Base-by-base conservation (phyloP, 2,113 vertebrate species). In the Phrynosoma blainvillii region DNA sequence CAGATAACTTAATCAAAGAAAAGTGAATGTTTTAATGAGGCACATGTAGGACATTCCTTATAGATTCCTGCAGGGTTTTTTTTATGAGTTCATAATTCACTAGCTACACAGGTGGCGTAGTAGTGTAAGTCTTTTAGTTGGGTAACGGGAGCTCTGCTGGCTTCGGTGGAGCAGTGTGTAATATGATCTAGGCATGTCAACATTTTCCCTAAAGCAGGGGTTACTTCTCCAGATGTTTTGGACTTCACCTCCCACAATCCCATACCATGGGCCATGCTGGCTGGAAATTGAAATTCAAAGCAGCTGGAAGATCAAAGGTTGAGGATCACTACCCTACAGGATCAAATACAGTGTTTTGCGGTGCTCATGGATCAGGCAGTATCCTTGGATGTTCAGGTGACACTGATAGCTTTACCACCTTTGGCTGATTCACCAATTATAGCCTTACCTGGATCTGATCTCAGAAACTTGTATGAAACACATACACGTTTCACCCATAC, bases 1-100 rank as follows among this genome's bases (percentile, higher is more conserved):
- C 18, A 25, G 20, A 0, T 86, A 90, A 89, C 13, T 79, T 92
- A 86, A 83, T 71, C 62, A 54, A 89, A 90, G 87, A 79, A n/a
- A 92, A 30, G 0, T 21, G 79, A 89, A 87, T 89, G 16, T 73
- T 92, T 88, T 89, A 92, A 71, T 89, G 80, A 73, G 74, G 52
- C 73, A 83, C 14, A 86, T 62, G 77, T 91, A 87, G 40, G 27
- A 30, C 89, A 79, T 82, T 89, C 32, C 25, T 42, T 59, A 68
- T 81, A 14, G 40, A 32, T 73, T 79, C 75, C 21, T 79, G 13
- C n/a, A 54, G 79, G 4, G 6, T 30, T 9, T 1, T 18, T 82
- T 75, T 92, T 40, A 87, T 62, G 27, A 88, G 25, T 59, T 68
- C 66, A 80, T 47, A 92, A 79, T 81, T 27, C 52, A 66, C 68